Conservation (phyloP, 2,113 vertebrate species). For the Atractosteus spatula region DNA sequence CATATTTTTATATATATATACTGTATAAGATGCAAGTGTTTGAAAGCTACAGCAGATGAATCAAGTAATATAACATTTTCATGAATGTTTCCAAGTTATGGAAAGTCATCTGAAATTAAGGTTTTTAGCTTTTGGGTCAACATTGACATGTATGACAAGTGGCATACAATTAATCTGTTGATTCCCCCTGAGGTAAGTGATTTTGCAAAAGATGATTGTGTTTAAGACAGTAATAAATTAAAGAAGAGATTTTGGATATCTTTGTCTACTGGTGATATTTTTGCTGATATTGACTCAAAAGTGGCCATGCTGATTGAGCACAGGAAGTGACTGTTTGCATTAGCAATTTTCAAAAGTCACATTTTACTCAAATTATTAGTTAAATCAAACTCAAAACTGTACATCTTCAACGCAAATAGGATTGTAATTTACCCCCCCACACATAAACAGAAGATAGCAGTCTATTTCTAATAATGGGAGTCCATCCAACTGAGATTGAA, state of each 20-base stretch:
- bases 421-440: no score
- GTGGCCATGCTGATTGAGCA: no score
- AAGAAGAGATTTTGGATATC: not conserved
- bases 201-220: not conserved
- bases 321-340: not conserved
- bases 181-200: not conserved
- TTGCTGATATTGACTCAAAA: no score
- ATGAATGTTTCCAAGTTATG: slow-evolving; percentile 64
- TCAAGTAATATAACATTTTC: slow-evolving; percentile 55
- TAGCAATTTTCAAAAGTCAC: not conserved
- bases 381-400: not conserved
- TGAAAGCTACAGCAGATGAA: slow-evolving; percentile 62
- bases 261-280: not conserved
- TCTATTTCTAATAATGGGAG: no score
- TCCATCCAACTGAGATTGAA: no score
- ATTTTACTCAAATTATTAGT: not conserved
- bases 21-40: slow-evolving; percentile 54
- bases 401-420: not conserved
- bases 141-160: slow-evolving; percentile 65
- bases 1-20: no score
- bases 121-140: slow-evolving; percentile 61
- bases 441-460: no score
- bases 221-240: not conserved
- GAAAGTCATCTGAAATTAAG: slow-evolving; percentile 73
- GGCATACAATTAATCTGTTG: slow-evolving; percentile 32